Evolutionary conservation across 2,797 vertebrate species (phyloP), one percentile per base, ranked within the genome.

Genomic region (Apogon hyalosoma): DNA sequence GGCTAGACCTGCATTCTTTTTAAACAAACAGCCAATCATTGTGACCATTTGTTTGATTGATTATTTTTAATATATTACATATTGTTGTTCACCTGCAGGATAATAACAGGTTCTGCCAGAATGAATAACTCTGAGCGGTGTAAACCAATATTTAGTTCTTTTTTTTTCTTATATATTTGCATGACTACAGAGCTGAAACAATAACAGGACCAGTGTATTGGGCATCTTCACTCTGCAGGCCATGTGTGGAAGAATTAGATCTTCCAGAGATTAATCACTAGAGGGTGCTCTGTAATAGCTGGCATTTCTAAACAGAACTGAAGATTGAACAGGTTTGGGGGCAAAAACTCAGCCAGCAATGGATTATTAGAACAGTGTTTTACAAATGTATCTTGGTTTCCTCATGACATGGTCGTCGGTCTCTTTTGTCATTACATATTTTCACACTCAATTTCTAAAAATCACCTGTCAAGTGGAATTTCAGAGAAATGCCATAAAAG

Each of bases 251-350:
- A 49, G 38, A 28, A 67, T 56, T 51, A 36, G 4, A 72, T 55
- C 46, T 78, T 46, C 7, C 45, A 11, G 33, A 36, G 24, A 13
- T 13, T 7, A 56, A 71, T 73, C 88, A 83, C 81, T 83, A 84
- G 82, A 75, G 74, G 86, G 82, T 18, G 78, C 83, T 76, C 68
- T 83, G 11, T 50, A 60, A 75, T 67, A 49, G 61, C 7, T 58
- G 53, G 45, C 24, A 33, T 13, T n/a, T 39, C 38, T 11, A 39
- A 41, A 64, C 10, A 12, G 1, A 50, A 5, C 7, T 12, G 43
- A 1, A 28, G 52, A 18, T 14, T 18, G 21, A 59, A 11, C n/a
- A 56, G 24, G 4, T 60, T 9, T 54, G 14, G 1, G n/a, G 1
- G 21, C 15, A 15, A 16, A 43, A 59, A 2, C 13, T 3, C 2